Evolutionary conservation across 2,797 vertebrate genomes (phyloP).

Genomic region (Syngnathus acus): DNA sequence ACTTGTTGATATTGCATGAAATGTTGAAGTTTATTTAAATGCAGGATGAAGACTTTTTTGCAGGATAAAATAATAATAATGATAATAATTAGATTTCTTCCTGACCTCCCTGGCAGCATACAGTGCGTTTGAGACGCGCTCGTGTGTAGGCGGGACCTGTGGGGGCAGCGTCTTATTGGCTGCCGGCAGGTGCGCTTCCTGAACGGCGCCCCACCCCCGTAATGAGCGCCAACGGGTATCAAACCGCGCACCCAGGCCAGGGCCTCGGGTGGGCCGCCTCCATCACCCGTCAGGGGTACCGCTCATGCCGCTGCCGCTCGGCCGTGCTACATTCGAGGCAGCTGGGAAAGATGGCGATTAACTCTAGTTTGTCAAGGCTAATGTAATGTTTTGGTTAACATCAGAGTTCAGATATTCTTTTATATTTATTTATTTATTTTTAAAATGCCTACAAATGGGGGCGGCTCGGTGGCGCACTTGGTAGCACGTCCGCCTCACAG

Average conservation of each 20-base stretch:
- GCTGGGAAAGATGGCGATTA: neutral
- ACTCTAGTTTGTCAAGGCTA: neutral
- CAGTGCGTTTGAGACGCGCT: neutral
- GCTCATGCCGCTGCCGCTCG: neutral
- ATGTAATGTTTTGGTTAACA: neutral
- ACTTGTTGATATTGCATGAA: neutral
- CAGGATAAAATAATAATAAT: neutral
- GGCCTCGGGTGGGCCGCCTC: neutral
- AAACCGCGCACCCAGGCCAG: slow-evolving; percentile 26
- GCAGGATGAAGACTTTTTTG: neutral
- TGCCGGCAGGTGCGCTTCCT: slow-evolving; percentile 51
- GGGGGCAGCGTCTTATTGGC: slow-evolving; percentile 60
- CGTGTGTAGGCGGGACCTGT: slow-evolving; percentile 53
- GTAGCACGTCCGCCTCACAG: too few species aligned
- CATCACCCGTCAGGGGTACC: neutral
- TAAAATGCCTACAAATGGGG: too few species aligned
- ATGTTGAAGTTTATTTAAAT: neutral
- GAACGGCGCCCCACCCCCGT: slow-evolving; percentile 58
- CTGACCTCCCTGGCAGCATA: neutral
- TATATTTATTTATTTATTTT: too few species aligned
- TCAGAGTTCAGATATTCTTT: too few species aligned
- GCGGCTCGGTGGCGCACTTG: too few species aligned
- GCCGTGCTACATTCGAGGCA: neutral
- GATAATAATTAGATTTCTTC: neutral
- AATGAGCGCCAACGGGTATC: slow-evolving; percentile 62